phyloP scores from a whole-genome alignment of 1,140 invertebrate genomes.

The Hylaeus volcanicus region DNA sequence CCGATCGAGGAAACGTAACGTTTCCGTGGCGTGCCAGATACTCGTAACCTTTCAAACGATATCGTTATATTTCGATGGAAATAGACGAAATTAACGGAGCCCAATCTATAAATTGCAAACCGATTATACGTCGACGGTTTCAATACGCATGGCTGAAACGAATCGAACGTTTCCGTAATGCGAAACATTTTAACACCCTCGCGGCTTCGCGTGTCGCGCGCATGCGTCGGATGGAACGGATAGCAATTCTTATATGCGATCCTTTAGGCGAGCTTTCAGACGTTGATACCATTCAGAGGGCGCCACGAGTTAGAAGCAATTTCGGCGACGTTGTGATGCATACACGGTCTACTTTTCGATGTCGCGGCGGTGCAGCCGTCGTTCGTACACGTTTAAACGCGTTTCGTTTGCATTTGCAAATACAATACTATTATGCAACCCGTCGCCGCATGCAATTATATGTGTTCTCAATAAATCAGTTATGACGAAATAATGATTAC shows the following conservation, averaged over 20 bases:
- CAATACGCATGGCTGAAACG: conserved; percentile 47
- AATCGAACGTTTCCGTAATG: conserved; percentile 47
- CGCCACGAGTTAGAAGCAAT: conserved; percentile 51
- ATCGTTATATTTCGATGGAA: background rate
- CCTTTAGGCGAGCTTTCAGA: conserved; percentile 45
- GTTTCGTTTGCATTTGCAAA: conserved; percentile 17
- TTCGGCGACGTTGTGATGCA: conserved; percentile 21
- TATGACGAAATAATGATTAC: conserved; percentile 33
- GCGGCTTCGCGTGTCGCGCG: background rate
- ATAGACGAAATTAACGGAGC: background rate
- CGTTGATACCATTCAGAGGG: conserved; percentile 41
- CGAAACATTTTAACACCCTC: conserved; percentile 52
- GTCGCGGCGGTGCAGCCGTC: background rate
- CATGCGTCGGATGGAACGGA: conserved; percentile 17
- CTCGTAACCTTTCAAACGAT: conserved; percentile 5
- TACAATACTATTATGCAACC: conserved; percentile 39
- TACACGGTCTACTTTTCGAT: conserved; percentile 25
- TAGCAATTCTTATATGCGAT: conserved; percentile 47
- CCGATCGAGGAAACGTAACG: background rate
- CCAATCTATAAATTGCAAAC: background rate
- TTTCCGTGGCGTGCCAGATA: conserved; percentile 1
- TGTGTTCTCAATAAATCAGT: conserved; percentile 37
- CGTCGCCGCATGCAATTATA: conserved; percentile 23
- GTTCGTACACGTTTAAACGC: background rate
- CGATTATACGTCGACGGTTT: conserved; percentile 3